phyloP scores from a whole-genome alignment of 2,888 invertebrate species.

The Melanotus villosus region DNA sequence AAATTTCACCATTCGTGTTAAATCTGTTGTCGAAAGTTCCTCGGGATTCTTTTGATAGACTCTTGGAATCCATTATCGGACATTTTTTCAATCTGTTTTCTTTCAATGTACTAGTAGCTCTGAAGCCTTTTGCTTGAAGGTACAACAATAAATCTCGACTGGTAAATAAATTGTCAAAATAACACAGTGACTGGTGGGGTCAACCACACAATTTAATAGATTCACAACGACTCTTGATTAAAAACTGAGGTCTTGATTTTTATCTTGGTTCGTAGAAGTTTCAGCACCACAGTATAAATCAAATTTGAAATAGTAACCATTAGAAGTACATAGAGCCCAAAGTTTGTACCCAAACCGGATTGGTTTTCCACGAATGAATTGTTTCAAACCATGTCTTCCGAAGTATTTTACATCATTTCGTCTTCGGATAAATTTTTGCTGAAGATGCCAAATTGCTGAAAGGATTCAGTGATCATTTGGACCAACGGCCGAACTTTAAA shows the following conservation, averaged over 20 bases:
- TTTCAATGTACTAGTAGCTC: too few species aligned
- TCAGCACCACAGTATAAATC: constrained; percentile 38
- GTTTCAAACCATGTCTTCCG: constrained; percentile 29
- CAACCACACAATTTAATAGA: too few species aligned
- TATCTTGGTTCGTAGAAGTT: not conserved
- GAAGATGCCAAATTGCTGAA: constrained; percentile 13
- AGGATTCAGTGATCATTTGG: not conserved
- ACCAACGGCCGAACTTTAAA: constrained; percentile 19
- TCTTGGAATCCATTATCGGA: too few species aligned
- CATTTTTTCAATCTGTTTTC: too few species aligned
- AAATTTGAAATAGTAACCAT: constrained; percentile 40
- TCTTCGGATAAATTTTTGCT: constrained; percentile 20
- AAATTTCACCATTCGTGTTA: not conserved
- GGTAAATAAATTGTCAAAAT: not conserved
- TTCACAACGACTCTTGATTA: too few species aligned
- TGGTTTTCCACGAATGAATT: constrained; percentile 34
- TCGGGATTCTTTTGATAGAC: not conserved
- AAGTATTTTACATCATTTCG: constrained; percentile 40
- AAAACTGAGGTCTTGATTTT: too few species aligned
- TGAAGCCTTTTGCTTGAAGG: not conserved
- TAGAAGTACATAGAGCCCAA: constrained; percentile 32
- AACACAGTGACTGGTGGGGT: too few species aligned
- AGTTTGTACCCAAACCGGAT: constrained; percentile 38
- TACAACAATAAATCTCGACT: not conserved
- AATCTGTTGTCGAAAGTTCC: constrained; percentile 25